Percentiles rank a stretch among this genome's conserved stretches.
These are phyloP conservation scores for Rhagophthalmus giganteus DNA, from an alignment of 2,888 invertebrate genomes.

Conservation along the genomic window DNA sequence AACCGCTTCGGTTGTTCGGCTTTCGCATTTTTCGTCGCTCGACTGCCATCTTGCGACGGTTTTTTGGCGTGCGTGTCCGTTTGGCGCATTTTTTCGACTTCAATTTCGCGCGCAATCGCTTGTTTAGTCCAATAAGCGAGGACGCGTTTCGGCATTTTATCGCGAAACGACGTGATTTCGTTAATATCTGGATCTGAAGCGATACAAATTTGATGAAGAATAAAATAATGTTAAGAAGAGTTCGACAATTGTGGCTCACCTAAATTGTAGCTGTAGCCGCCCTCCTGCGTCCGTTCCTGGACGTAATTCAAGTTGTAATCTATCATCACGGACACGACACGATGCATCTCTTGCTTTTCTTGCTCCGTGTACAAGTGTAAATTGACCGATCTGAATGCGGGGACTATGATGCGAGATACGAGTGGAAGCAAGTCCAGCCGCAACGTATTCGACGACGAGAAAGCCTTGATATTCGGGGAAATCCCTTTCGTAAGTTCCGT, in stretches of 20 bases:
- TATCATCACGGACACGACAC: slow-evolving; percentile 82
- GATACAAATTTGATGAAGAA: slow-evolving; percentile 38
- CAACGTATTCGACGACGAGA: slow-evolving; percentile 56
- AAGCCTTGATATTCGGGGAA: slow-evolving; percentile 58
- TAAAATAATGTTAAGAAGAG: neutral
- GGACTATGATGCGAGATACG: slow-evolving; percentile 71
- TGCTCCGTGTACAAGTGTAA: slow-evolving; percentile 71
- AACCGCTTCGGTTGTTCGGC: slow-evolving; percentile 42
- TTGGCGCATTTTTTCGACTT: slow-evolving; percentile 73
- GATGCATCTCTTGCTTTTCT: slow-evolving; percentile 70
- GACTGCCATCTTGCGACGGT: too few relatives aligned
- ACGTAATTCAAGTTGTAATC: slow-evolving; percentile 84
- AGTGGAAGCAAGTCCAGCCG: slow-evolving; percentile 73
- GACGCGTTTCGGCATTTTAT: slow-evolving; percentile 41
- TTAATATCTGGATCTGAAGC: slow-evolving; percentile 80
- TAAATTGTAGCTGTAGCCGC: slow-evolving; percentile 68
- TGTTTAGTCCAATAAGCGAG: slow-evolving; percentile 75
- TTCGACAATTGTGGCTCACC: slow-evolving; percentile 38
- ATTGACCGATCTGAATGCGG: slow-evolving; percentile 72
- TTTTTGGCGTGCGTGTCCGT: too few relatives aligned
- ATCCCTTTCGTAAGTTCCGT: slow-evolving; percentile 67
- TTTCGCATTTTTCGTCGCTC: slow-evolving; percentile 5
- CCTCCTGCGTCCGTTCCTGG: slow-evolving; percentile 78
- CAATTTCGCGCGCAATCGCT: slow-evolving; percentile 80
- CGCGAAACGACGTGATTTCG: slow-evolving; percentile 60